These are phyloP conservation scores for Mizuhopecten yessoensis DNA, from an alignment of 1,140 invertebrate species.

Conservation along the genomic window DNA sequence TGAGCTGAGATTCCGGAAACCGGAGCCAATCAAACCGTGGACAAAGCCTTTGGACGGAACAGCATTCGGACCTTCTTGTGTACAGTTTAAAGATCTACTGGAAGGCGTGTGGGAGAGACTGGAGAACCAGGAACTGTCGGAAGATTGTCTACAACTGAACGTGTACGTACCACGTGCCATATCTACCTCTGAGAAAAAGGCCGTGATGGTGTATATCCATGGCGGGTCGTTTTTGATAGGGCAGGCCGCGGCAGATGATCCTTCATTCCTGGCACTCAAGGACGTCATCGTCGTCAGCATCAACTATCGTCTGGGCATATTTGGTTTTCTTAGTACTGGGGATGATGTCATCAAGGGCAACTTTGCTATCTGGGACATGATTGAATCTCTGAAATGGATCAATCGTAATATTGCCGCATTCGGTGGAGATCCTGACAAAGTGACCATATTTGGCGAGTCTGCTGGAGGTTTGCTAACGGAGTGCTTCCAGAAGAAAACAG, in stretches of 20 bases:
- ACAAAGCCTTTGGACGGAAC: not conserved
- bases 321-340: conserved; percentile 86
- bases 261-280: conserved; percentile 88
- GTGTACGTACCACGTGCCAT: conserved; percentile 88
- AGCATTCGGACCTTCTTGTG: not conserved
- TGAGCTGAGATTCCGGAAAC: not conserved
- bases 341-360: conserved; percentile 73
- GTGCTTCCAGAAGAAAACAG: not conserved
- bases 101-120: conserved; percentile 1
- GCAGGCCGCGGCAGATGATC: conserved; percentile 96
- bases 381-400: conserved; percentile 89
- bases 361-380: conserved; percentile 85
- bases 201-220: conserved; percentile 97
- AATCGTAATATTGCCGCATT: conserved; percentile 89
- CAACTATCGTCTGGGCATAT: conserved; percentile 91
- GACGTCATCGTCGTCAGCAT: conserved; percentile 91
- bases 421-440: conserved; percentile 88
- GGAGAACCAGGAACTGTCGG: conserved; percentile 77
- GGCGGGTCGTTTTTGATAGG: conserved; percentile 94
- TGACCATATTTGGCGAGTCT: conserved; percentile 93
- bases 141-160: conserved; percentile 97
- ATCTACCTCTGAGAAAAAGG: conserved; percentile 84
- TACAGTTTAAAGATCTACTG: not conserved
- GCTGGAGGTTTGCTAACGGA: conserved; percentile 86
- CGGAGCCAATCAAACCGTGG: not conserved